phyloP scores from a whole-genome alignment of 2,113 vertebrate species.

The Gymnarchus niloticus region DNA sequence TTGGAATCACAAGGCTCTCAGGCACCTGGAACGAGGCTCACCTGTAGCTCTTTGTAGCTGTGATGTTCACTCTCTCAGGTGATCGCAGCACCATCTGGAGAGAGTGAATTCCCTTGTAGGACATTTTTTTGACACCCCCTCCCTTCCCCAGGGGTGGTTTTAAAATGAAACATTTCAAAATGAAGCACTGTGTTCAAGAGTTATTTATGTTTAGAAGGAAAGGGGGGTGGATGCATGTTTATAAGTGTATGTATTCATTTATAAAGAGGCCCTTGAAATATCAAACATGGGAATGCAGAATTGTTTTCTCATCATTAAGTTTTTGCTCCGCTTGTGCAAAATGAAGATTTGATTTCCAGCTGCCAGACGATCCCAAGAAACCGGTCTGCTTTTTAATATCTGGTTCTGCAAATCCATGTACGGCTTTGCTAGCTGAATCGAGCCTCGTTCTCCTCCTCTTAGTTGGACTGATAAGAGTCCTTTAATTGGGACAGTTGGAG shows the following conservation, averaged over 20 bases:
- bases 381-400: background rate
- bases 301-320: no score
- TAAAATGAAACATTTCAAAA: background rate
- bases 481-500: slow-evolving; percentile 19
- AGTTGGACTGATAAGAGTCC: slow-evolving; percentile 14
- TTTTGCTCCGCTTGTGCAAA: background rate
- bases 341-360: background rate
- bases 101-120: background rate
- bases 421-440: slow-evolving; percentile 8
- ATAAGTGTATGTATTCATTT: background rate
- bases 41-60: background rate
- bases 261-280: background rate
- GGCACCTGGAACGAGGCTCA: background rate
- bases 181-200: no score
- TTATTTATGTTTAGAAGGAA: background rate
- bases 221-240: background rate
- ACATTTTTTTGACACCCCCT: background rate
- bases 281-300: background rate
- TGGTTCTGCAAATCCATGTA: slow-evolving; percentile 1
- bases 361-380: background rate
- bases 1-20: background rate
- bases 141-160: background rate
- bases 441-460: background rate
- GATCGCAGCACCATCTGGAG: background rate
- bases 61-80: background rate